Conservation (phyloP, 1,140 invertebrate genomes). For the Drosophila truncata region DNA sequence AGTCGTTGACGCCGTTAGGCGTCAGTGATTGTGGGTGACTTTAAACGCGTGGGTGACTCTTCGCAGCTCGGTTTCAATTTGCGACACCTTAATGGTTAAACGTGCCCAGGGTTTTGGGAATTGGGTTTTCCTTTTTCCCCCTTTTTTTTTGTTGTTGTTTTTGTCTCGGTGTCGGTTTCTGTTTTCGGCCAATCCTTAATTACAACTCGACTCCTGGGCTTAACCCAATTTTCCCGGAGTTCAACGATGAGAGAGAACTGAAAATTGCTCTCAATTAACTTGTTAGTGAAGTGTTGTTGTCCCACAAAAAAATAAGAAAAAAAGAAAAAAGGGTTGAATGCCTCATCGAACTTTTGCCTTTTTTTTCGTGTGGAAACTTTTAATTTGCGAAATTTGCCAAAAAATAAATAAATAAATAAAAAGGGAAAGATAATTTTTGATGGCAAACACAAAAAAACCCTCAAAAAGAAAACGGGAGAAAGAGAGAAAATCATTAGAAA, state of each 20-base stretch:
- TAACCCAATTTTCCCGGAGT: slow-evolving; percentile 8
- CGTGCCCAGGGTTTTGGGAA: slow-evolving; percentile 31
- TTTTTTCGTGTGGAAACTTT: slow-evolving; percentile 44
- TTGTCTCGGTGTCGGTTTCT: slow-evolving; percentile 6
- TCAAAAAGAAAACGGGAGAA: neutral
- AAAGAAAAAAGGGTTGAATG: slow-evolving; percentile 45
- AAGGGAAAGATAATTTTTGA: slow-evolving; percentile 30
- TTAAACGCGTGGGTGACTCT: slow-evolving; percentile 33
- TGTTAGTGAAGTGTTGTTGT: slow-evolving; percentile 44
- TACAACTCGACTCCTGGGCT: slow-evolving; percentile 19
- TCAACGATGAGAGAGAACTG: slow-evolving; percentile 49
- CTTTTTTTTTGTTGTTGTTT: neutral
- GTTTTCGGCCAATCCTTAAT: slow-evolving; percentile 23
- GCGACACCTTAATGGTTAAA: slow-evolving; percentile 67
- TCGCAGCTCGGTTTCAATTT: slow-evolving; percentile 61
- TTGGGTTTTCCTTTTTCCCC: slow-evolving; percentile 14
- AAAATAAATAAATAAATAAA: slow-evolving; percentile 14
- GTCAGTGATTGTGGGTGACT: slow-evolving; percentile 43
- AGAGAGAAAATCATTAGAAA: slow-evolving; percentile 21
- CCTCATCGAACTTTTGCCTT: slow-evolving; percentile 24
- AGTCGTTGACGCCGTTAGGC: slow-evolving; percentile 18
- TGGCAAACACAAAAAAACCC: slow-evolving; percentile 21
- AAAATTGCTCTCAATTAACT: slow-evolving; percentile 69
- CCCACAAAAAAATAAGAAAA: slow-evolving; percentile 6
- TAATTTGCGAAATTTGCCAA: slow-evolving; percentile 63